Evolutionary conservation across 2,888 invertebrate genomes (phyloP), one percentile per base, ranked within the genome.

Genomic region (Andrena trimmerana): DNA sequence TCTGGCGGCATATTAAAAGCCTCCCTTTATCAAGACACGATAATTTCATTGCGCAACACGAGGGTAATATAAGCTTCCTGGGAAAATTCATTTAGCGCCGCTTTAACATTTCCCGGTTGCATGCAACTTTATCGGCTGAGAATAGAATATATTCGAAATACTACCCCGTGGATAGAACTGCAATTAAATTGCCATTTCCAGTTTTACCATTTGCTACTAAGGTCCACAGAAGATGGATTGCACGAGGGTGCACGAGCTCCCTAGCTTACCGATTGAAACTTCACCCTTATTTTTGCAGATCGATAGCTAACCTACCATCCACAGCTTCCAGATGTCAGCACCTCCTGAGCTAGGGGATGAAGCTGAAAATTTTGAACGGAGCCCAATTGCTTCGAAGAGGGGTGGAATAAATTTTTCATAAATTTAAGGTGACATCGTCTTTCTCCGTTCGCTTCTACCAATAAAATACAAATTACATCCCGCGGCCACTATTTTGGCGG

Each of bases 301-400:
- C 2, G 0, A 33, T 31, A 1, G 1, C 0, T 4, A 20, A 62
- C 4, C 7, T 59, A 20, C 57, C 16, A 42, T 13, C 4, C 0
- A 0, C 0, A 1, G n/a, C 62, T 7, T 8, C 36, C 13, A 83
- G 82, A 75, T 81, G 82, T 75, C 82, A 71, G 71, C 62, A 71
- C 50, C 65, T 31, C 7, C 42, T 29, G 16, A 27, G 13, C 0
- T 6, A 29, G 4, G 16, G n/a, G n/a, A 8, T 10, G 2, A 8
- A 0, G 10, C 13, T 6, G 36, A 13, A 20, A 27, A 10, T 8
- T 7, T 10, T 29, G 60, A 68, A 60, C 0, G 5, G 16, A 42
- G 42, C 13, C 13, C 13, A 33, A 33, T 6, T 24, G 16, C 54
- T 2, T 24, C 24, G 27, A 57, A 27, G 10, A 7, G 27, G 20